Percentiles rank a stretch among this genome's conserved stretches.
phyloP scores from a whole-genome alignment of 2,888 invertebrate species.

The Sinodicranocentrus sp. region DNA sequence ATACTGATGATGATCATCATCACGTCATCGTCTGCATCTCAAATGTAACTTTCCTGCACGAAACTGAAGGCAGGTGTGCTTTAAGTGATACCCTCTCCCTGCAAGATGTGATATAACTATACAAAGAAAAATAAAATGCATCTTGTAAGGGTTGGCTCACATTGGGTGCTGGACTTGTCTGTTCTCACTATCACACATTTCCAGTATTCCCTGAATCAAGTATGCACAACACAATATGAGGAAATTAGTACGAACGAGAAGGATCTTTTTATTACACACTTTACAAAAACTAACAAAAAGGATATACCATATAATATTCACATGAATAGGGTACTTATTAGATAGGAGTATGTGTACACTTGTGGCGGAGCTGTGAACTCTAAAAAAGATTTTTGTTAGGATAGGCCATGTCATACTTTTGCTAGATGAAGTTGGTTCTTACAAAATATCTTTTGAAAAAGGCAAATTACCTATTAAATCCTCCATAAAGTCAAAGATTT shows the following conservation, averaged over 20 bases:
- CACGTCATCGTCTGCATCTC: background rate
- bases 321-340: background rate
- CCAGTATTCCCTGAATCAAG: background rate
- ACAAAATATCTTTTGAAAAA: background rate
- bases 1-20: conserved; percentile 8
- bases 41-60: no score
- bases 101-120: no score
- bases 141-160: no score
- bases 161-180: conserved; percentile 2
- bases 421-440: background rate
- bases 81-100: background rate
- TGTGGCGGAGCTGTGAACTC: background rate
- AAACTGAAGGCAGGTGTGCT: background rate
- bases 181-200: background rate
- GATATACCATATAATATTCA: background rate
- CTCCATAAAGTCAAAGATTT: conserved; percentile 51
- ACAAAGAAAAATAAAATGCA: no score
- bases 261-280: background rate
- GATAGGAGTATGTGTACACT: background rate
- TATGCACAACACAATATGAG: background rate
- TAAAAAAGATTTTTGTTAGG: conserved; percentile 25
- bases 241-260: background rate
- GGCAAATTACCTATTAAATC: conserved; percentile 42
- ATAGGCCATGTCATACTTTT: conserved; percentile 28
- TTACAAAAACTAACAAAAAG: background rate